Evolutionary conservation across 2,888 invertebrate species (phyloP).

Genomic region (Ophion costatus): DNA sequence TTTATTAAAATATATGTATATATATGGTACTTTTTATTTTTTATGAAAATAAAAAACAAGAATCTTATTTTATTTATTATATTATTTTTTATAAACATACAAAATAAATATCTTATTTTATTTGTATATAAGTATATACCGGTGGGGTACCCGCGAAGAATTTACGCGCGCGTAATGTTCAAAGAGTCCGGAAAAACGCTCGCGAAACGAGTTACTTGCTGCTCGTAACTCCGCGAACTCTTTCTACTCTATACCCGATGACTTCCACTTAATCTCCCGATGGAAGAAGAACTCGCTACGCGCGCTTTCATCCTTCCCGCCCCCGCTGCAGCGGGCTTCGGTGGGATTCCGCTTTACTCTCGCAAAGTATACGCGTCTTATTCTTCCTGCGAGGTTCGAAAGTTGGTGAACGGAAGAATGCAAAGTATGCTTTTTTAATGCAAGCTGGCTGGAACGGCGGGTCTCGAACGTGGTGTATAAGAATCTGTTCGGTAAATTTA

Average conservation of each 20-base stretch:
- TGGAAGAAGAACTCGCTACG: background rate
- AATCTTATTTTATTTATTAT: too few relatives aligned
- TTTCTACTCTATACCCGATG: background rate
- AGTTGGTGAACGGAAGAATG: constrained; percentile 1
- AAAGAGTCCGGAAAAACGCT: background rate
- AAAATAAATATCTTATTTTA: too few relatives aligned
- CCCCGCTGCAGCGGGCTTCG: background rate
- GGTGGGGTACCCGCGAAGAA: background rate
- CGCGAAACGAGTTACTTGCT: background rate
- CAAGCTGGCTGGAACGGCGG: background rate
- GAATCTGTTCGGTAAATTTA: background rate
- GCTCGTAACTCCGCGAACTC: background rate
- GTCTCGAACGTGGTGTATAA: background rate
- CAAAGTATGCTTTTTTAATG: constrained; percentile 1
- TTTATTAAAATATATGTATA: too few relatives aligned
- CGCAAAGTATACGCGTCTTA: background rate
- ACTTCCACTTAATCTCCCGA: background rate
- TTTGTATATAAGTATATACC: too few relatives aligned
- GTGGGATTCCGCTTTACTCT: background rate
- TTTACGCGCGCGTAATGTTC: background rate
- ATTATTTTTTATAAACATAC: too few relatives aligned
- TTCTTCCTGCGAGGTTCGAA: background rate
- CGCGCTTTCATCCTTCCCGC: background rate
- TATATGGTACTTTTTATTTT: too few relatives aligned
- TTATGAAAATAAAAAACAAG: too few relatives aligned